phyloP scores from a whole-genome alignment of 2,797 vertebrate genomes.

The Aldrovandia affinis region DNA sequence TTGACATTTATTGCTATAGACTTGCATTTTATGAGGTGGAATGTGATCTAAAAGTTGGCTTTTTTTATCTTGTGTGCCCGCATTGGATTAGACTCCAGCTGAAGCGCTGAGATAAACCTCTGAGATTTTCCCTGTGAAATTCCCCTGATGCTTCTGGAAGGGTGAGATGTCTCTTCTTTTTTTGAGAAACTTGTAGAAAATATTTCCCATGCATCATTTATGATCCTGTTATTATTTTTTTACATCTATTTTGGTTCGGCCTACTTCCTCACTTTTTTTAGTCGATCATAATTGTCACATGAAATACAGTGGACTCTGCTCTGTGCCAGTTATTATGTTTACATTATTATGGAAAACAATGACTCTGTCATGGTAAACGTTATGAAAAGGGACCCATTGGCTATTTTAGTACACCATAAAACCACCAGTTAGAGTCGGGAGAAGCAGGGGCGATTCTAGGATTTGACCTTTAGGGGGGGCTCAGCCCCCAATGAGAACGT shows the following conservation, averaged over 20 bases:
- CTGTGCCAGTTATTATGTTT: constrained; percentile 13
- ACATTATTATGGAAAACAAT: constrained; percentile 31
- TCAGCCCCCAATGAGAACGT: too few relatives aligned
- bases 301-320: constrained; percentile 12
- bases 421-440: too few relatives aligned
- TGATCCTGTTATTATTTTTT: constrained; percentile 40
- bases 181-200: constrained; percentile 39
- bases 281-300: constrained; percentile 18
- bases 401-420: constrained; percentile 37
- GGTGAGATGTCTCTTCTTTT: constrained; percentile 42
- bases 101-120: constrained; percentile 43
- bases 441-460: too few relatives aligned
- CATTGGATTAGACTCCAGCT: neutral
- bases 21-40: neutral
- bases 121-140: constrained; percentile 45
- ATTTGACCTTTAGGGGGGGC: neutral
- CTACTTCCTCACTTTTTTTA: constrained; percentile 31
- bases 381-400: constrained; percentile 30
- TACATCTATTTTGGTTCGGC: constrained; percentile 45
- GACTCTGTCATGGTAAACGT: constrained; percentile 35
- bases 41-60: constrained; percentile 10
- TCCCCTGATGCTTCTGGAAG: constrained; percentile 27
- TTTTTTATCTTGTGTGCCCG: constrained; percentile 30
- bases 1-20: constrained; percentile 20
- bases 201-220: constrained; percentile 47